phyloP scores from a whole-genome alignment of 2,888 invertebrate genomes.

The Dendrolimus houi region DNA sequence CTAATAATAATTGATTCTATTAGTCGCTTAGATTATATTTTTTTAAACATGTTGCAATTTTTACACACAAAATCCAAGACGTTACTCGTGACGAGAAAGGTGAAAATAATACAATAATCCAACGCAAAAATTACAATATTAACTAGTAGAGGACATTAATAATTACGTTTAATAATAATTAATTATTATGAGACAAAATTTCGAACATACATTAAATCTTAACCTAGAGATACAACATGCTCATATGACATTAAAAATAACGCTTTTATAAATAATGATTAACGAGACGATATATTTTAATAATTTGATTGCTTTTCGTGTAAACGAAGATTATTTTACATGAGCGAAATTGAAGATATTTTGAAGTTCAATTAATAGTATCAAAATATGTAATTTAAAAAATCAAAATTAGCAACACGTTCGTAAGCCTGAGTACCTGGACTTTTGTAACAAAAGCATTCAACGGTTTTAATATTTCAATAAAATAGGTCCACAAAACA shows the following conservation, averaged over 20 bases:
- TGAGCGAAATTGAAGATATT: too few relatives aligned
- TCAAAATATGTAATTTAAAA: too few relatives aligned
- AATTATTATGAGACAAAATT: constrained; percentile 29
- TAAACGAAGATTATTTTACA: too few relatives aligned
- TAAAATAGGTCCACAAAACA: too few relatives aligned
- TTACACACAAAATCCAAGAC: constrained; percentile 33
- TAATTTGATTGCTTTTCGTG: constrained; percentile 2
- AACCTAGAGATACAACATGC: constrained; percentile 27
- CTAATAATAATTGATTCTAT: neutral
- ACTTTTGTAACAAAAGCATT: too few relatives aligned
- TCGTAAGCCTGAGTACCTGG: too few relatives aligned
- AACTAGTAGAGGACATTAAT: constrained; percentile 54
- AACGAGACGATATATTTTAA: too few relatives aligned
- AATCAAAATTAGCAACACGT: too few relatives aligned
- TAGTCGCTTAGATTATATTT: neutral
- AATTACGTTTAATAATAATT: constrained; percentile 36
- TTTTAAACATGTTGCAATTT: constrained; percentile 25
- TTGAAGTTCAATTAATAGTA: too few relatives aligned
- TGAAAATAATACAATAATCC: constrained; percentile 52
- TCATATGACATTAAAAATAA: constrained; percentile 23
- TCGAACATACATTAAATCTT: constrained; percentile 32
- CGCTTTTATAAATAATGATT: neutral
- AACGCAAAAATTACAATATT: constrained; percentile 41
- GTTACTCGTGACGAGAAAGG: constrained; percentile 71
- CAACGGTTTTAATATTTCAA: too few relatives aligned